Base-by-base conservation (phyloP, 2,113 vertebrate species). In the Nannobrachium achirus region DNA sequence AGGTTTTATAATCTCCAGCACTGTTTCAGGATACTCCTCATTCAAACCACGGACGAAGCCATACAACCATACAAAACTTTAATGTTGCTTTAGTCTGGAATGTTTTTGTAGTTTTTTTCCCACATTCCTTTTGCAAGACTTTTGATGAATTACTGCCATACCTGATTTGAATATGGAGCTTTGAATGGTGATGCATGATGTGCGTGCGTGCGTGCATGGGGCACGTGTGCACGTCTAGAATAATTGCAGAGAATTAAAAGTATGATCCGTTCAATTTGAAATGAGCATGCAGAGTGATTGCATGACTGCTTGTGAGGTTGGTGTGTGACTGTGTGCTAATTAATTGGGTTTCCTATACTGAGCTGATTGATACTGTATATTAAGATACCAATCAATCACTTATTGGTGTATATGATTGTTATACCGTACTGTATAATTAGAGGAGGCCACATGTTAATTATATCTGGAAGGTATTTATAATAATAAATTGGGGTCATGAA, bases 1-100 rank as follows among this genome's bases (percentile, higher is more conserved):
- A n/a, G n/a, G n/a, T n/a, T n/a, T n/a, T n/a, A n/a, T n/a, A n/a
- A n/a, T n/a, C n/a, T n/a, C n/a, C n/a, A n/a, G n/a, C n/a, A n/a
- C n/a, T n/a, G n/a, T n/a, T n/a, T n/a, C n/a, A n/a, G n/a, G n/a
- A n/a, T n/a, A n/a, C n/a, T n/a, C n/a, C n/a, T n/a, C n/a, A n/a
- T n/a, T n/a, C n/a, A n/a, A n/a, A n/a, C n/a, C n/a, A n/a, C n/a
- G n/a, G n/a, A n/a, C n/a, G n/a, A n/a, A n/a, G n/a, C n/a, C n/a
- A n/a, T n/a, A n/a, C n/a, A n/a, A n/a, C n/a, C n/a, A n/a, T n/a
- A n/a, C n/a, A n/a, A 72, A 15, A 75, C 49, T 40, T 14, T 72
- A 56, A 77, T 52, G 25, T 49, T 61, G 15, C 63, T 46, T 61
- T 46, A 45, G 48, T 40, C 33, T 13, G 41, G 39, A 58, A 72